Evolutionary conservation across 2,797 vertebrate genomes (phyloP).

Genomic region (Scyliorhinus canicula): DNA sequence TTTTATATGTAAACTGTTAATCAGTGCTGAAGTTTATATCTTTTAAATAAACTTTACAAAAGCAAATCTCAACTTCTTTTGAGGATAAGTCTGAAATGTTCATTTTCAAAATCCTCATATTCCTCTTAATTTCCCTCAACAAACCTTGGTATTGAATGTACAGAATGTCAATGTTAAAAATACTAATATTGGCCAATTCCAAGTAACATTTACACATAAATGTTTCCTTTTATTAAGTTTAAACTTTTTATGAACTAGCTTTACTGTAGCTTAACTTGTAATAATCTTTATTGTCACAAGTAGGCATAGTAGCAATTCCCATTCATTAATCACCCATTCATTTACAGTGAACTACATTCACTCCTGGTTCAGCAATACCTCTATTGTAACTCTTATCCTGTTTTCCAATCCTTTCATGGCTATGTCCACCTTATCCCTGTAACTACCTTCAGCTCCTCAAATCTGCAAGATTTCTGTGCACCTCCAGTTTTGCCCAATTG

Average conservation of each 20-base stretch:
- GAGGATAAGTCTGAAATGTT: no score
- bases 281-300: no score
- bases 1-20: no score
- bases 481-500: background rate
- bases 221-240: background rate
- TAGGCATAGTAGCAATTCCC: no score
- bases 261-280: background rate
- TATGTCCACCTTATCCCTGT: no score
- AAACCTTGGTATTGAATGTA: background rate
- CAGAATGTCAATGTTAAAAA: background rate
- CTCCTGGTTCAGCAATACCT: background rate
- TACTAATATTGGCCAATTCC: background rate
- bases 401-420: background rate
- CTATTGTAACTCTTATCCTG: background rate
- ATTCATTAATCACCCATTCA: no score
- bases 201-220: background rate
- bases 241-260: background rate
- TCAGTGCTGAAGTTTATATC: no score
- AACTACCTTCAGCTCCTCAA: background rate
- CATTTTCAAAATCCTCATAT: background rate
- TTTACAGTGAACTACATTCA: no score
- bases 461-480: background rate
- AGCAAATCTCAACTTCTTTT: no score
- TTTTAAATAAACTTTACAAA: no score
- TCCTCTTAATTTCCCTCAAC: background rate